Evolutionary conservation across 1,140 invertebrate species (phyloP).

Genomic region (Saccostrea glomerata): DNA sequence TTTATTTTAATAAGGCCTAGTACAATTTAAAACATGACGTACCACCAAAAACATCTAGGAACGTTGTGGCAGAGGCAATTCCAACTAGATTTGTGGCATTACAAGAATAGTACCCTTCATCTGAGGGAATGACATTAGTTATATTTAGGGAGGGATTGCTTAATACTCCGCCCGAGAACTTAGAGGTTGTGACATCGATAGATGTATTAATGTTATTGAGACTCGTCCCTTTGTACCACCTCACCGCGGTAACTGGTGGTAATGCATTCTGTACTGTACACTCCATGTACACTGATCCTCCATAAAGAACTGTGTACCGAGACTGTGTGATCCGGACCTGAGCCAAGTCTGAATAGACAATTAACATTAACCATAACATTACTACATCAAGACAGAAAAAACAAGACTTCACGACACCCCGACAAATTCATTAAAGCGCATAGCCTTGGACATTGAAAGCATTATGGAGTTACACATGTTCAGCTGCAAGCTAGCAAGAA

Average conservation of each 20-base stretch:
- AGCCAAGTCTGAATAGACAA: slow-evolving; percentile 31
- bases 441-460: neutral
- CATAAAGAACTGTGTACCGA: slow-evolving; percentile 18
- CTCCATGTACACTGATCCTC: slow-evolving; percentile 34
- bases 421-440: neutral
- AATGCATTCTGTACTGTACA: slow-evolving; percentile 23
- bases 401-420: neutral
- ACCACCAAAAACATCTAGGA: slow-evolving; percentile 49
- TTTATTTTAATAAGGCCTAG: neutral
- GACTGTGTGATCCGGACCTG: neutral
- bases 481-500: neutral
- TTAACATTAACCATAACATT: neutral
- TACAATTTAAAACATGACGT: slow-evolving; percentile 12
- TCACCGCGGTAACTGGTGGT: neutral
- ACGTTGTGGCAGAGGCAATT: slow-evolving; percentile 26
- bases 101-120: slow-evolving; percentile 51
- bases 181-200: neutral
- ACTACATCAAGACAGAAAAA: neutral
- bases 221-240: slow-evolving; percentile 23
- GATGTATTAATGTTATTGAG: neutral
- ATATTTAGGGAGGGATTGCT: slow-evolving; percentile 51
- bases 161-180: slow-evolving; percentile 26
- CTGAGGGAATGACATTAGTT: slow-evolving; percentile 22
- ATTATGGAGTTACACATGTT: neutral
- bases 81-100: slow-evolving; percentile 51